phyloP scores from a whole-genome alignment of 2,888 invertebrate genomes.

The Entomobrya proxima region DNA sequence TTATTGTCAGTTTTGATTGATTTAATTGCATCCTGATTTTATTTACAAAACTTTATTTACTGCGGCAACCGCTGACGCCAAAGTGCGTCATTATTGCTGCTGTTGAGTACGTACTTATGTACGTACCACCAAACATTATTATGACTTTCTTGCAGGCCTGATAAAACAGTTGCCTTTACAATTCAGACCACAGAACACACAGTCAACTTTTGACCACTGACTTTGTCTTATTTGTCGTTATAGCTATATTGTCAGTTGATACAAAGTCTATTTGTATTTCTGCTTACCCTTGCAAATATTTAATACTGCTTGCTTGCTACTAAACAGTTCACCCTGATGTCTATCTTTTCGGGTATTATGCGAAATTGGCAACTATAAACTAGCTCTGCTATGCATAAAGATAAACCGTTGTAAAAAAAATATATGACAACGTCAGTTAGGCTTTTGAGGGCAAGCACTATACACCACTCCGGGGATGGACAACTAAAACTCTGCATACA shows the following conservation, averaged over 20 bases:
- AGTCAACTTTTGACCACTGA: constrained; percentile 10
- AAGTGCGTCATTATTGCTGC: neutral
- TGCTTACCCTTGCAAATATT: neutral
- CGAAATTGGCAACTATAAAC: neutral
- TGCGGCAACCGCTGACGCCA: constrained; percentile 1
- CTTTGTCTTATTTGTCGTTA: too few species aligned
- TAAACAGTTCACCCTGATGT: neutral
- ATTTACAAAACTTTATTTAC: constrained; percentile 39
- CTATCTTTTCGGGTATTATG: neutral
- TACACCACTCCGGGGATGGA: too few species aligned
- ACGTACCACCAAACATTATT: too few species aligned
- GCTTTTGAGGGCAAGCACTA: neutral
- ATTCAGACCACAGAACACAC: too few species aligned
- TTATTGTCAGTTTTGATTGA: constrained; percentile 37
- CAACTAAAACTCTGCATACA: neutral
- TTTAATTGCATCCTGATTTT: constrained; percentile 41
- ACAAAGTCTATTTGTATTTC: neutral
- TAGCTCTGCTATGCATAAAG: neutral
- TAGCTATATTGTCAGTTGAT: neutral
- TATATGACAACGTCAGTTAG: constrained; percentile 23
- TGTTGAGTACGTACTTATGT: too few species aligned
- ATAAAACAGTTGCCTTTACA: too few species aligned
- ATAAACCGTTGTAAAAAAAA: neutral
- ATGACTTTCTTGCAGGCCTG: too few species aligned
- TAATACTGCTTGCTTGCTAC: neutral